A percentile compares a stretch with the other conserved stretches of the same genome.
Evolutionary conservation across 2,888 invertebrate species (phyloP).

Genomic region (Torymus tubicola): DNA sequence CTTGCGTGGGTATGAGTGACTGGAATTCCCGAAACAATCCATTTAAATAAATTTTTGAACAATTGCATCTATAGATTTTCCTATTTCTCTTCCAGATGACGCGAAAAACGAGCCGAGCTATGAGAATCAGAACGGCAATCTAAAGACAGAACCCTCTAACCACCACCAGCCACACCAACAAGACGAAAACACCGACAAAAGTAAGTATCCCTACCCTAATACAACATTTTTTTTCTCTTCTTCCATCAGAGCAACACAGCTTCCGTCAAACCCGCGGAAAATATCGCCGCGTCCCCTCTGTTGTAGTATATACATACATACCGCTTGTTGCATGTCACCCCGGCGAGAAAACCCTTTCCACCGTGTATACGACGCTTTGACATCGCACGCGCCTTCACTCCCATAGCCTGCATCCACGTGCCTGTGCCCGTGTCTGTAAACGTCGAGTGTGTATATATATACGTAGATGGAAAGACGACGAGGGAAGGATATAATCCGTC

Average conservation of each 20-base stretch:
- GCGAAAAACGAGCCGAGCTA: slow-evolving; percentile 66
- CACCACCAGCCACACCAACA: slow-evolving; percentile 32
- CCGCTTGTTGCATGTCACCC: slow-evolving; percentile 41
- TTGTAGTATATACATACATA: neutral
- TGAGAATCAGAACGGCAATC: slow-evolving; percentile 70
- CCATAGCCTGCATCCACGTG: neutral
- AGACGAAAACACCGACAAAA: slow-evolving; percentile 59
- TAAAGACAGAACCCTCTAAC: slow-evolving; percentile 33
- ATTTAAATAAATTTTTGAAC: too few species aligned
- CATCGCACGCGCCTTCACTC: slow-evolving; percentile 2
- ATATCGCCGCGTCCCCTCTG: neutral
- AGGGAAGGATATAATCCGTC: neutral
- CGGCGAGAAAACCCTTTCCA: too few species aligned
- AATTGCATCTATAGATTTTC: neutral
- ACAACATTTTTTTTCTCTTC: slow-evolving; percentile 9
- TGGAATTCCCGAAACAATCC: too few species aligned
- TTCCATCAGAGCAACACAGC: slow-evolving; percentile 7
- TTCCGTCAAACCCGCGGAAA: slow-evolving; percentile 21
- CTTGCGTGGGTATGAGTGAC: too few species aligned
- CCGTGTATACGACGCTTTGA: slow-evolving; percentile 19
- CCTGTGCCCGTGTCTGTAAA: neutral
- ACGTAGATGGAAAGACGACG: slow-evolving; percentile 1
- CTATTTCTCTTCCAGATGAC: slow-evolving; percentile 69
- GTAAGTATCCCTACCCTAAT: slow-evolving; percentile 60
- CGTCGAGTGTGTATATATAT: neutral